Evolutionary conservation across 2,888 invertebrate species (phyloP), one percentile per base, ranked within the genome.

Genomic region (Morpho helenor): DNA sequence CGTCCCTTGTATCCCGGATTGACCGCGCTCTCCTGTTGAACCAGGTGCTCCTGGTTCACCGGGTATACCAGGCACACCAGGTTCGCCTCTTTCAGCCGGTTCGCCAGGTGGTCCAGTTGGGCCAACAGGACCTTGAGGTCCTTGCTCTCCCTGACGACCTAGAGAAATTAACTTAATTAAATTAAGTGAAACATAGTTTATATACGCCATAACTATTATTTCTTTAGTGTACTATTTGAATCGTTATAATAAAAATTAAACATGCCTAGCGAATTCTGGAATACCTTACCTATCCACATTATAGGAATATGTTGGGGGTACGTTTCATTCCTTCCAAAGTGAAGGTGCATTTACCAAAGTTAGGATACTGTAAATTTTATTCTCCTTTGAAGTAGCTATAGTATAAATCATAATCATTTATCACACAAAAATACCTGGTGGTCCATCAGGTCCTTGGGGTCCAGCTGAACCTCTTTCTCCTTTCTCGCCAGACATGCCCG

Each of bases 71-170:
- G 95, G 93, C 6, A 92, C 83, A 3, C 96, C 96, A 0, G 94
- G 91, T 70, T 96, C 96, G 22, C 96, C 96, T 71, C 96, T 87
- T 78, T 96, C 96, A 0, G 95, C 96, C 49, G 95, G 94, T 79
- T 96, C 96, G 10, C 96, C 96, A 0, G 95, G 95, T 1, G 95
- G 94, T 2, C 96, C 96, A 0, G 92, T 88, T 0, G 94, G 93
- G 4, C 96, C 96, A 23, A 94, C 80, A 10, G 92, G 92, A n/a
- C 96, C 96, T 76, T 94, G 94, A 0, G 92, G 92, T 0, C 96
- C 96, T 74, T 96, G 93, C 72, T 96, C 95, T 63, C 96, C 96
- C 77, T 92, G 92, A 59, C 92, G 91, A 54, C 94, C 94, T 89
- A 42, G 23, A 52, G 60, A 43, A 52, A 53, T 51, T 6, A 31